Evolutionary conservation across 2,113 vertebrate species (phyloP).

Genomic region (Osmerus eperlanus): DNA sequence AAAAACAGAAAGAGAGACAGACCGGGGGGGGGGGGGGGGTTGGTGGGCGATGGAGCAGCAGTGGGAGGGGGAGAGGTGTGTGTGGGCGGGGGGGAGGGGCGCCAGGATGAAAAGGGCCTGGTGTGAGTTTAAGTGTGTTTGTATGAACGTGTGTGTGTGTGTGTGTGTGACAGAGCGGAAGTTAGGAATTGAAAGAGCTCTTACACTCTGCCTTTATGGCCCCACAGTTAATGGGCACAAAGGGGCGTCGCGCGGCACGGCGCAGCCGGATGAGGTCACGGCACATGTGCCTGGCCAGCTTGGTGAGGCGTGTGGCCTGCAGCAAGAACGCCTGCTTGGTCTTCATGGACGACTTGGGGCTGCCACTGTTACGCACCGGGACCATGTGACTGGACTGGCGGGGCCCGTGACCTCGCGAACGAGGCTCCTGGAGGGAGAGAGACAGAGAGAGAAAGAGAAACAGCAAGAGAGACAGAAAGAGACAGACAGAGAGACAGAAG

Average conservation of each 20-base stretch:
- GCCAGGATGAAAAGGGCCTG: constrained; percentile 43
- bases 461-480: neutral
- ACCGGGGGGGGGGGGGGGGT: constrained; percentile 61
- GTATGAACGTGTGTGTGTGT: constrained; percentile 36
- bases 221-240: constrained; percentile 99
- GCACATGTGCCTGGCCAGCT: constrained; percentile 97
- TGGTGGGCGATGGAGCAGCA: constrained; percentile 58
- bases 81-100: constrained; percentile 34
- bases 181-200: constrained; percentile 98
- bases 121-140: constrained; percentile 38
- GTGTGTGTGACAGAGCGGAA: constrained; percentile 61
- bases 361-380: constrained; percentile 89
- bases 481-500: neutral
- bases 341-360: constrained; percentile 95
- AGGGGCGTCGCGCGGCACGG: constrained; percentile 93
- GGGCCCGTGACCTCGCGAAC: constrained; percentile 80
- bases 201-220: constrained; percentile 99
- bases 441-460: neutral
- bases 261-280: constrained; percentile 93
- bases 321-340: constrained; percentile 96
- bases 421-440: constrained; percentile 73
- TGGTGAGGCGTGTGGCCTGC: constrained; percentile 93
- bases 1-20: constrained; percentile 71
- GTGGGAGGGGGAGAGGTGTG: constrained; percentile 31
- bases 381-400: constrained; percentile 90